Percentiles rank a stretch among this genome's conserved stretches.
phyloP scores from a whole-genome alignment of 2,888 invertebrate genomes.

The Macrosiphum euphorbiae region DNA sequence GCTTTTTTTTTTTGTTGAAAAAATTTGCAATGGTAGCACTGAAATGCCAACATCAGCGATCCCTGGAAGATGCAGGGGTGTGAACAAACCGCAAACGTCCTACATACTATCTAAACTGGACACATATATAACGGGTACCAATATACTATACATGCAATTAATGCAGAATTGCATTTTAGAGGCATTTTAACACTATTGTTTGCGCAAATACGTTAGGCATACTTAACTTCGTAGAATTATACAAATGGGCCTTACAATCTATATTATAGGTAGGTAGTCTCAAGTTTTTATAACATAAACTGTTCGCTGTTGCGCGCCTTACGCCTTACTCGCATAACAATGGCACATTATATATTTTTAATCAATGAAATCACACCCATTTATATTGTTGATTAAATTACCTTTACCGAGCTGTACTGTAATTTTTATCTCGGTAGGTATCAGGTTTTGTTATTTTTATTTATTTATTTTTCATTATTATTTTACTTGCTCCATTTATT shows the following conservation, averaged over 20 bases:
- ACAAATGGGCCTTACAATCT: not conserved
- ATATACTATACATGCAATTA: not conserved
- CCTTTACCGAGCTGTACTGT: not conserved
- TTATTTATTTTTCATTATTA: not conserved
- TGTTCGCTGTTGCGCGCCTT: not conserved
- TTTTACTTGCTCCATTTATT: slow-evolving; percentile 4
- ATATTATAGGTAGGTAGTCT: not conserved
- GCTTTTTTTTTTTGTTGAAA: not conserved
- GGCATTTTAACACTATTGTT: not conserved
- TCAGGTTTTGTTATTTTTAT: not conserved
- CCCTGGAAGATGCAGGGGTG: not conserved
- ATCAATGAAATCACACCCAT: slow-evolving; percentile 25
- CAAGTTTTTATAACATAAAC: not conserved
- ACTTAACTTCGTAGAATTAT: not conserved
- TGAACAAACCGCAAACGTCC: not conserved
- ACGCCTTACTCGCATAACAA: not conserved
- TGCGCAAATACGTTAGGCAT: not conserved
- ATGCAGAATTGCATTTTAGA: not conserved
- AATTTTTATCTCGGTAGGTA: not conserved
- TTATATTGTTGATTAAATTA: slow-evolving; percentile 13
- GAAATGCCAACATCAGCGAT: not conserved
- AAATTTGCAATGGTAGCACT: not conserved
- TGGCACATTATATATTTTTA: not conserved
- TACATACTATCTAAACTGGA: not conserved
- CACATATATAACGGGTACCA: no score